Base-by-base conservation (phyloP, 2,888 invertebrate genomes). In the Mechanitis messenoides region DNA sequence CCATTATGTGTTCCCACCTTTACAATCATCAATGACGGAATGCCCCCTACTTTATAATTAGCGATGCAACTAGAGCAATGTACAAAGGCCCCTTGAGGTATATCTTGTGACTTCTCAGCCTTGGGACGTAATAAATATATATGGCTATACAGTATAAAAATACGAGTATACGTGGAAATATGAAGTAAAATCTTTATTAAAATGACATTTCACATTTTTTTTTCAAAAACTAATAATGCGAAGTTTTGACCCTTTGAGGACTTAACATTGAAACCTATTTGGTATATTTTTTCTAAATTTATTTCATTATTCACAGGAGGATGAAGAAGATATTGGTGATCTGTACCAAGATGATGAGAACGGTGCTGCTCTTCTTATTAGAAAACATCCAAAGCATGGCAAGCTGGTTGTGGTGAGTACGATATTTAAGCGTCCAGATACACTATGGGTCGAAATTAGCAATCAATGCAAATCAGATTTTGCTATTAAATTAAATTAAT, bases 301-400 rank as follows among this genome's bases (percentile, higher is more conserved):
- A 12, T 45, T 38, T 12, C 31, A 63, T 45, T 59, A 67, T 71
- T 68, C 69, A 59, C 91, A 94, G 94, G 90, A 91, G 70, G 88
- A 88, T 64, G 91, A 91, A 59, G 93, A 93, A 72, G 94, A 95
- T 65, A 91, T 97, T 64, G 97, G 97, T 20, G 95, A 96, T 68
- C 92, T 96, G 53, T 97, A 95, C 85, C 97, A 97, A 83, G 97
- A 97, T 82, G 93, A 95, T 75, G 91, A 92, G 66, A 96, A 95
- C 75, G 94, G 95, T 86, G 97, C 97, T 9, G 97, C 97, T 3
- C 92, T 97, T 74, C 91, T 97, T 65, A 93, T 97, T 80, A 93
- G 96, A 76, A 93, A 93, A 72, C 96, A 97, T 80, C 92, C 93
- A 64, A 91, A 91, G 70, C 94, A 94, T 80, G 96, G 95, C 68